Conservation (phyloP, 2,888 invertebrate genomes). For the Caenorhabditis angaria region DNA sequence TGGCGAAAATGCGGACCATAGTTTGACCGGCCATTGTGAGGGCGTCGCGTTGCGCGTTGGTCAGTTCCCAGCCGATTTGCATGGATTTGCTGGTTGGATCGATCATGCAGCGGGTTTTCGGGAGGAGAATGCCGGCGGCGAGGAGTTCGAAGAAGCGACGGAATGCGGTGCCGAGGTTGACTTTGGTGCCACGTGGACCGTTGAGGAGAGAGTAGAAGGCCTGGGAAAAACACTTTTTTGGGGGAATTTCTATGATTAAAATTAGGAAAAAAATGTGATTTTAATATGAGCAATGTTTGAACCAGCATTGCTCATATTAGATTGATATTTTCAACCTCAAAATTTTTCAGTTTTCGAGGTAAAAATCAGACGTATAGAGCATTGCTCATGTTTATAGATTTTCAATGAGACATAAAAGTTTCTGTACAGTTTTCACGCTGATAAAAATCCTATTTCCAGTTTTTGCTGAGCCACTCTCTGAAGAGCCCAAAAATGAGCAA, state of each 20-base stretch:
- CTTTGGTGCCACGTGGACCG: constrained; percentile 80
- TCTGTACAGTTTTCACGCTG: constrained; percentile 88
- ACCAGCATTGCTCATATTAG: too few relatives aligned
- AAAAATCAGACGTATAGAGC: constrained; percentile 85
- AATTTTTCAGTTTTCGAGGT: too few relatives aligned
- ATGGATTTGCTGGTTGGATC: constrained; percentile 78
- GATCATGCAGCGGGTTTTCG: constrained; percentile 79
- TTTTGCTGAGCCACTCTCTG: too few relatives aligned
- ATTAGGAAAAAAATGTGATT: background rate
- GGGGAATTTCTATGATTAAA: too few relatives aligned
- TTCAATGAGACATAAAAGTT: constrained; percentile 87
- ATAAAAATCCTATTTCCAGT: too few relatives aligned
- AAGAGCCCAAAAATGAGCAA: constrained; percentile 74
- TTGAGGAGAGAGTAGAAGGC: constrained; percentile 82
- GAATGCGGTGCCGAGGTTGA: constrained; percentile 91
- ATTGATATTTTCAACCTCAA: too few relatives aligned
- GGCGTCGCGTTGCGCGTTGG: constrained; percentile 85
- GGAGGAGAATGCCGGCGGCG: constrained; percentile 91
- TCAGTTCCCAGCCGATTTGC: constrained; percentile 82
- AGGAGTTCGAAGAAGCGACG: constrained; percentile 86
- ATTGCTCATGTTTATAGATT: constrained; percentile 95
- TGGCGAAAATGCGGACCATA: constrained; percentile 82
- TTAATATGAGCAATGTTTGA: too few relatives aligned
- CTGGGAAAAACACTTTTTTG: background rate
- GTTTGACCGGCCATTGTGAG: constrained; percentile 94